These are phyloP conservation scores for Hylomyscus alleni DNA, from an alignment of 2,797 vertebrate species.

Conservation along the genomic window DNA sequence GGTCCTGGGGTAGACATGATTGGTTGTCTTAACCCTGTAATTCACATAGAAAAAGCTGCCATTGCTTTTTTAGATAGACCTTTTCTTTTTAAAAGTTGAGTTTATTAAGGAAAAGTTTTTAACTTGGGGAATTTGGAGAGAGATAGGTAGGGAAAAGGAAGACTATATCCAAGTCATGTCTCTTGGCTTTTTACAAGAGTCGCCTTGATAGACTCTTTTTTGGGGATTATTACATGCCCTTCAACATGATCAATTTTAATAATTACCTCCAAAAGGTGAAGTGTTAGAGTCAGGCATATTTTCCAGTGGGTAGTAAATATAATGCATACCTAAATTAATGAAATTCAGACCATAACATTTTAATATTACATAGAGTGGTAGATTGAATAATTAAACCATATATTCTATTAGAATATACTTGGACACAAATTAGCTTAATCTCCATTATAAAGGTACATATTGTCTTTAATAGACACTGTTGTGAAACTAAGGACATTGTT, in stretches of 20 bases:
- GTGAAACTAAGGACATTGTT: neutral
- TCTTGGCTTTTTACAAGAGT: neutral
- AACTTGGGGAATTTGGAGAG: neutral
- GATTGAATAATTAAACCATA: neutral
- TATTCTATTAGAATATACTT: conserved; percentile 30
- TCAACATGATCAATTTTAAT: neutral
- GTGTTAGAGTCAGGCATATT: neutral
- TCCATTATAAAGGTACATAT: neutral
- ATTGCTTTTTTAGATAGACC: neutral
- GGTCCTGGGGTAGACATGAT: neutral
- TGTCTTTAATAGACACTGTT: neutral
- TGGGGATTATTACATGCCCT: neutral
- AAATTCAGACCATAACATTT: neutral
- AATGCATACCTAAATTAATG: neutral
- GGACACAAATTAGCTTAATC: conserved; percentile 2
- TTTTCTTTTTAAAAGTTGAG: neutral
- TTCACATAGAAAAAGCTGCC: neutral
- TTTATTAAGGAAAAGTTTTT: neutral
- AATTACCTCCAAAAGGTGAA: neutral
- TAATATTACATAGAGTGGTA: neutral
- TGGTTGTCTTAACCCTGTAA: neutral
- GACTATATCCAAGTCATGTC: neutral
- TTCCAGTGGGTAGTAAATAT: neutral
- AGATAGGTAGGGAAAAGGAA: neutral
- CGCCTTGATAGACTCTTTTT: conserved; percentile 6